phyloP scores from a whole-genome alignment of 2,797 vertebrate species.

The Petrocephalus sullivani region DNA sequence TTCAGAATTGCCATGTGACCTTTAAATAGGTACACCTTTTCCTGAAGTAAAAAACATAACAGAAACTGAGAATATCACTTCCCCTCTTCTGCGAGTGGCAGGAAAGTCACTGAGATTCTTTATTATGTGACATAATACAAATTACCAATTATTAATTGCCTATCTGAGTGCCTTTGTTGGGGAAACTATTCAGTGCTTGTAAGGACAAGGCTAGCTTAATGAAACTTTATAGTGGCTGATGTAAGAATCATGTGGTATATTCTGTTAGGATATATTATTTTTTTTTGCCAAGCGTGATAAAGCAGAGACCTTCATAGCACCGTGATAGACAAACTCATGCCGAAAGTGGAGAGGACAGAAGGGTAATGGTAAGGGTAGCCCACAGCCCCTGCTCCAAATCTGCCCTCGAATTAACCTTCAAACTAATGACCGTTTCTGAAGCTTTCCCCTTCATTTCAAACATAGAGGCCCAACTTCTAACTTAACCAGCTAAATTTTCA shows the following conservation, averaged over 20 bases:
- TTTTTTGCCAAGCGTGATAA: not conserved
- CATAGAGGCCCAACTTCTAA: not conserved
- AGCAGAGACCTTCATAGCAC: not conserved
- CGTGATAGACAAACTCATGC: not conserved
- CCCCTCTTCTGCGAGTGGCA: not conserved
- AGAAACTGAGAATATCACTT: constrained; percentile 10
- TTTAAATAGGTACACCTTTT: constrained; percentile 1
- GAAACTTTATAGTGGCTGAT: not conserved
- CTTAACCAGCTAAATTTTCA: not conserved
- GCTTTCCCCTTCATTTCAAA: not conserved
- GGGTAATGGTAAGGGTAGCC: not conserved
- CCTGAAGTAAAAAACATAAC: not conserved
- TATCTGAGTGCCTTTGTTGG: not conserved
- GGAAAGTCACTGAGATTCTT: not conserved
- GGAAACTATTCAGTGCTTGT: not conserved
- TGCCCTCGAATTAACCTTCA: not conserved
- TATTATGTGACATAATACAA: not conserved
- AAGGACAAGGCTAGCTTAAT: not conserved
- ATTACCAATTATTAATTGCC: not conserved
- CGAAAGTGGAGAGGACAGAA: not conserved
- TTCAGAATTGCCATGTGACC: constrained; percentile 4
- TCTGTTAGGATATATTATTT: not conserved
- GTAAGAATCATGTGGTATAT: not conserved
- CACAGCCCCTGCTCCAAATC: not conserved
- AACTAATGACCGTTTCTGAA: not conserved